These are phyloP conservation scores for Scolopax mira DNA, from an alignment of 2,113 vertebrate species.

Conservation along the genomic window DNA sequence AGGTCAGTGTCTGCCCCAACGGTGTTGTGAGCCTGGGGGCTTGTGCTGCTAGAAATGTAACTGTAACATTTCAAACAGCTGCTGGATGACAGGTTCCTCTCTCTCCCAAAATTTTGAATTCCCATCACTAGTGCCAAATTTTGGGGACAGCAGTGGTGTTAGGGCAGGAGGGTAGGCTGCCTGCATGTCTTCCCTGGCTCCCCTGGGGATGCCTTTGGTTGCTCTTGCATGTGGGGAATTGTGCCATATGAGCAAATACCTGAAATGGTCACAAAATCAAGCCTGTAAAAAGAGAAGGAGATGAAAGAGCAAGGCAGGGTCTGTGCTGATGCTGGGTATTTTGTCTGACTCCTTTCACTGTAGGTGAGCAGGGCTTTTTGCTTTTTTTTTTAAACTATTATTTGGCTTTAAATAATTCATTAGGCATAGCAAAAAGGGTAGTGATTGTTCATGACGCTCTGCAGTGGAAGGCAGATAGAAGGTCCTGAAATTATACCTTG, in stretches of 20 bases:
- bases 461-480: not conserved
- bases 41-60: not conserved
- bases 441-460: not conserved
- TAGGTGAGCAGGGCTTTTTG: not conserved
- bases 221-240: fast-evolving
- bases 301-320: not conserved
- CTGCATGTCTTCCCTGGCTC: not conserved
- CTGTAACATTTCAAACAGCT: not conserved
- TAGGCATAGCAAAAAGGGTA: not conserved
- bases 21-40: not conserved
- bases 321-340: fast-evolving
- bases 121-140: fast-evolving
- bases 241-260: fast-evolving
- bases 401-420: not conserved
- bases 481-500: not conserved
- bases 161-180: fast-evolving
- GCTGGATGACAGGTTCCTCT: not conserved
- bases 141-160: not conserved
- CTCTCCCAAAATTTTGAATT: not conserved
- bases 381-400: not conserved
- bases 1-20: not conserved
- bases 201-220: fast-evolving
- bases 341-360: fast-evolving
- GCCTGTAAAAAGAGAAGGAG: fast-evolving
- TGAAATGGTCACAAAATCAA: fast-evolving